Percentiles rank a stretch among this genome's conserved stretches.
Conservation (phyloP, 1,140 invertebrate species). For the Nephila pilipes region DNA sequence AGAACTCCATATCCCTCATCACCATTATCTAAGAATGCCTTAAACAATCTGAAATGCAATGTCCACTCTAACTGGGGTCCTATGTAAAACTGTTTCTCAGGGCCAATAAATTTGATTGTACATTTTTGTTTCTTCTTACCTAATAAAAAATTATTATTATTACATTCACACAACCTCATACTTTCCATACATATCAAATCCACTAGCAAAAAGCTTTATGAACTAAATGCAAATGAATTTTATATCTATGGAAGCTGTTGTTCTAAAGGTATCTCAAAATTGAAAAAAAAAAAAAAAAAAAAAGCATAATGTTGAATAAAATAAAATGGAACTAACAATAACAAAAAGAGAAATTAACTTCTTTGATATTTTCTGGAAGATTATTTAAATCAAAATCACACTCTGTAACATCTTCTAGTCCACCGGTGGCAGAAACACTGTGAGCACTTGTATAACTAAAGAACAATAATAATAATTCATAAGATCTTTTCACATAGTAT, state of each 20-base stretch:
- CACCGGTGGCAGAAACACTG: not conserved
- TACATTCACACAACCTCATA: not conserved
- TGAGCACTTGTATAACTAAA: conserved; percentile 44
- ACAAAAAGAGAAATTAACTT: conserved; percentile 9
- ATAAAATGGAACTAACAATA: not conserved
- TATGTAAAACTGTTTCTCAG: not conserved
- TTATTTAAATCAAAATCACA: conserved; percentile 39
- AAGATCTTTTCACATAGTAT: not conserved
- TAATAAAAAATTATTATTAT: not conserved
- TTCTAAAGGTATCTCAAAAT: too few species aligned
- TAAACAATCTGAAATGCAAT: conserved; percentile 1
- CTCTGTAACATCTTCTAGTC: not conserved
- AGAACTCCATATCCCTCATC: conserved; percentile 56
- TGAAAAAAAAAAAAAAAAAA: not conserved
- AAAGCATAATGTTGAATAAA: not conserved
- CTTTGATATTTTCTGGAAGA: not conserved
- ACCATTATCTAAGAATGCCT: not conserved
- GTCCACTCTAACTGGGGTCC: conserved; percentile 28
- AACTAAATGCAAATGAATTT: too few species aligned
- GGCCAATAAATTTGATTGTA: not conserved
- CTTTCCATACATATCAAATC: too few species aligned
- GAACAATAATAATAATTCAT: not conserved
- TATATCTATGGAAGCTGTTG: too few species aligned
- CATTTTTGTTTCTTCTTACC: not conserved
- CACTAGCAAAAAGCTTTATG: too few species aligned